Base-by-base conservation (phyloP, 2,888 invertebrate genomes). In the Graphium colonna region DNA sequence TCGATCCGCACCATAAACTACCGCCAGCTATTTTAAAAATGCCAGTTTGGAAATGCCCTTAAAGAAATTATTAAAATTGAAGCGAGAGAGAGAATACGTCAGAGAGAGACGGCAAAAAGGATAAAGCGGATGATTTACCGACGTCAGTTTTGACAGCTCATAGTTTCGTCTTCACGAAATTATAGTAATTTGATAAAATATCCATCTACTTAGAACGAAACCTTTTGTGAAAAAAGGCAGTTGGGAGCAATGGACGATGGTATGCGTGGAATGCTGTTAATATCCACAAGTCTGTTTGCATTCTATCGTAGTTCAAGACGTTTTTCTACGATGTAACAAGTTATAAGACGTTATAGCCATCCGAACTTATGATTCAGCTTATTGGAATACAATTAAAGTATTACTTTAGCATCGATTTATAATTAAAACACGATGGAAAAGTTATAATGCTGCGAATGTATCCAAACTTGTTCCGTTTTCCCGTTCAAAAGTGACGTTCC, bases 171-270 rank as follows among this genome's bases (percentile, higher is more conserved):
- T 79, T 77, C 75, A 77, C 76, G 71, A 82, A 88, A 89, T 89
- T 88, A 89, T 86, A 87, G 88, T 88, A 81, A 89, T 88, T 87
- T 86, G 74, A 83, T 80, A 79, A 81, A 86, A 86, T 76, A 82
- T 69, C 79, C 80, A 82, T 87, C 80, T 83, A 82, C 82, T 86
- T 86, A 81, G 76, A 79, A 80, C 77, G 41, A 79, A 86, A 82
- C 76, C 81, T 65, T 65, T 71, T 58, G 67, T 65, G 71, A 76
- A 80, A 80, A 78, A 69, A 51, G 40, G 12, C 4, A 31, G 12
- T 46, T 47, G 48, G 56, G 60, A 64, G 72, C 60, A 74, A 71
- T 69, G 64, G 63, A 65, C 63, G 71, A 71, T 61, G 66, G 69
- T 69, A 84, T 83, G 78, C 58, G 3, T 55, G 71, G 84, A 82